Conservation (phyloP, 2,797 vertebrate species). For the Antrozous pallidus region DNA sequence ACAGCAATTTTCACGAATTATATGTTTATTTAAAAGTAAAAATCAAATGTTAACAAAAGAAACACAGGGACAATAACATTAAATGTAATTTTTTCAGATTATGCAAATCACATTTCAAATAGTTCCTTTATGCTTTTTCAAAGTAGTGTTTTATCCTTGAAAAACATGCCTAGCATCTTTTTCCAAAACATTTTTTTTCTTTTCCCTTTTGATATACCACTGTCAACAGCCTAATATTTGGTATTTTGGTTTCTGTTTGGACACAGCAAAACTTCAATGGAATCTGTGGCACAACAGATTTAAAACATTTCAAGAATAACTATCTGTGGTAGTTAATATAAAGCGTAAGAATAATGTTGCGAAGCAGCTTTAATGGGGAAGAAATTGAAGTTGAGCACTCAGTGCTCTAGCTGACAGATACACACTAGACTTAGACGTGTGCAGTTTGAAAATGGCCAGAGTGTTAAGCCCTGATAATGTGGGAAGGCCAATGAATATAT, state of each 20-base stretch:
- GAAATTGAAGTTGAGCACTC: slow-evolving; percentile 70
- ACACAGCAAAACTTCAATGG: slow-evolving; percentile 10
- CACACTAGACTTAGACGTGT: slow-evolving; percentile 60
- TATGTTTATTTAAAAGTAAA: slow-evolving; percentile 37
- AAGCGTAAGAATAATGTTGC: slow-evolving; percentile 30
- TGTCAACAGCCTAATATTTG: slow-evolving; percentile 24
- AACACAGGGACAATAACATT: background rate
- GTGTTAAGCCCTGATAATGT: slow-evolving; percentile 71
- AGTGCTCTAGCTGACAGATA: slow-evolving; percentile 67
- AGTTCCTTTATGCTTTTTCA: slow-evolving; percentile 41
- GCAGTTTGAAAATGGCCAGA: slow-evolving; percentile 75
- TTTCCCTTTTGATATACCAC: background rate
- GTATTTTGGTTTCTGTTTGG: slow-evolving; percentile 41
- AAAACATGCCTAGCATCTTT: slow-evolving; percentile 2
- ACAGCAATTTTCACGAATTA: slow-evolving; percentile 44
- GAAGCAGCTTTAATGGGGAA: slow-evolving; percentile 53
- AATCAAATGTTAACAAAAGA: slow-evolving; percentile 41
- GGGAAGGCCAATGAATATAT: slow-evolving; percentile 54
- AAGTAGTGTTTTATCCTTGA: background rate
- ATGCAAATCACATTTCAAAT: slow-evolving; percentile 46
- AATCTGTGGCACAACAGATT: slow-evolving; percentile 1
- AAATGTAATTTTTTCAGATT: background rate
- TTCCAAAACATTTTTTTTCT: background rate
- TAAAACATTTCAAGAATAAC: slow-evolving; percentile 50
- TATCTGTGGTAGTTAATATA: slow-evolving; percentile 56